Evolutionary conservation across 1,140 invertebrate species (phyloP), one percentile per base, ranked within the genome.

Genomic region (Drosophila ercepeae): DNA sequence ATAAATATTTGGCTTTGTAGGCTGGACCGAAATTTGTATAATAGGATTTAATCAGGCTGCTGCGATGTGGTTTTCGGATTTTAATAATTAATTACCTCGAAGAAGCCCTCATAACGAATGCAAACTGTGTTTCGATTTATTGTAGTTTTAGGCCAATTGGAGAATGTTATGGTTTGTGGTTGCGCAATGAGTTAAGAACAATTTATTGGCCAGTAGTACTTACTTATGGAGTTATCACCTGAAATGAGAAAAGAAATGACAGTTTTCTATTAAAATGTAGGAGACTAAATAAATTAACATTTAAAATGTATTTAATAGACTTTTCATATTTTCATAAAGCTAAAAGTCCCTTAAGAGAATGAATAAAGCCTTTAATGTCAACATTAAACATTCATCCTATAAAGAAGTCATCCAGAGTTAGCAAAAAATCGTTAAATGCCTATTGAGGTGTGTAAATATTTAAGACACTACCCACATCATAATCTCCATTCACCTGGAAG

Each of bases 201-300:
- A 45, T 67, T 21, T 7, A 8, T 57, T 21, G 27, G 36, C 36
- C n/a, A 36, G 19, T 2, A 21, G 21, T 75, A 90, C 89, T 90
- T 90, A 90, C 89, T 90, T 90, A 90, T 90, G 34, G 89, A 89
- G 52, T 83, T 90, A 75, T 90, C 89, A 89, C 78, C 89, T 90
- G 86, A n/a, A 90, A 81, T 18, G 7, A 71, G 45, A 46, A 49
- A 9, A 52, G 29, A 67, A 42, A 21, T 21, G 21, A 21, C 21
- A n/a, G n/a, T 23, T 8, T 27, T 8, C 5, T 7, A 27, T 7
- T 27, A 27, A 27, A 27, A 7, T 27, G 25, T 7, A 23, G 21
- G 21, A 23, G 5, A 23, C 21, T 23, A 23, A 23, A 23, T 3
- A 23, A 5, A 23, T 5, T 27, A 6, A 1, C 7, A 5, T 27